A percentile compares a stretch with the other conserved stretches of the same genome.
Evolutionary conservation across 2,888 invertebrate genomes (phyloP).

Genomic region (Anagyrus pseudococci): DNA sequence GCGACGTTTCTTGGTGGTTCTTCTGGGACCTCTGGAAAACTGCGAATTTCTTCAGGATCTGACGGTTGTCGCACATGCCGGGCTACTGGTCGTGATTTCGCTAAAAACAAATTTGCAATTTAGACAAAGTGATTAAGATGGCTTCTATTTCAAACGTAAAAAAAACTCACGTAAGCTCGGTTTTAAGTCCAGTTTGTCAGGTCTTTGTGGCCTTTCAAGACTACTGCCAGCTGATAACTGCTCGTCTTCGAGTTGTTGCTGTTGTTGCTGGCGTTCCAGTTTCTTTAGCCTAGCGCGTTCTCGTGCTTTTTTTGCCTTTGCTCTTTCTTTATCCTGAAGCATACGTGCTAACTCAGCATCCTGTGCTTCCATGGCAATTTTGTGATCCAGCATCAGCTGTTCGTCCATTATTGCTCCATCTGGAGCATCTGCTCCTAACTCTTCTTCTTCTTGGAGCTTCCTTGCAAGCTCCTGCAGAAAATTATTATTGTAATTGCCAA

Average conservation of each 20-base stretch:
- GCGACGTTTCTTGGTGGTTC: slow-evolving; percentile 67
- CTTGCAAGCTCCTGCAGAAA: slow-evolving; percentile 76
- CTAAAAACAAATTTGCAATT: no score
- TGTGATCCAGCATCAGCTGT: slow-evolving; percentile 64
- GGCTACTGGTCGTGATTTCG: slow-evolving; percentile 11
- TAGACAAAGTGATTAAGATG: background rate
- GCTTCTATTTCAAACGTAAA: background rate
- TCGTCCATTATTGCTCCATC: slow-evolving; percentile 54
- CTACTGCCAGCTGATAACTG: slow-evolving; percentile 45
- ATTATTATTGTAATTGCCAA: slow-evolving; percentile 27
- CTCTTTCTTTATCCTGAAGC: slow-evolving; percentile 77
- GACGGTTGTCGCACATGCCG: slow-evolving; percentile 45
- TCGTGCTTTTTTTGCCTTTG: slow-evolving; percentile 73
- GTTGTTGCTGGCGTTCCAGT: slow-evolving; percentile 65
- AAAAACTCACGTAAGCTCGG: slow-evolving; percentile 32
- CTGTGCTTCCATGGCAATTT: slow-evolving; percentile 80
- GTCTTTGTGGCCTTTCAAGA: slow-evolving; percentile 54
- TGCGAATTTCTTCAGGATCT: slow-evolving; percentile 61
- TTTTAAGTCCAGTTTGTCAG: slow-evolving; percentile 55
- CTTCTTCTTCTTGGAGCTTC: slow-evolving; percentile 78
- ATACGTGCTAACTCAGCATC: slow-evolving; percentile 80
- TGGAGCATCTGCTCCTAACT: slow-evolving; percentile 67
- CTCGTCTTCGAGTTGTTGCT: slow-evolving; percentile 61
- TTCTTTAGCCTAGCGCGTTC: slow-evolving; percentile 67
- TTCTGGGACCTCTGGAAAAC: slow-evolving; percentile 51